Conservation (phyloP, 2,113 vertebrate genomes). For the Oreotrochilus melanogaster region DNA sequence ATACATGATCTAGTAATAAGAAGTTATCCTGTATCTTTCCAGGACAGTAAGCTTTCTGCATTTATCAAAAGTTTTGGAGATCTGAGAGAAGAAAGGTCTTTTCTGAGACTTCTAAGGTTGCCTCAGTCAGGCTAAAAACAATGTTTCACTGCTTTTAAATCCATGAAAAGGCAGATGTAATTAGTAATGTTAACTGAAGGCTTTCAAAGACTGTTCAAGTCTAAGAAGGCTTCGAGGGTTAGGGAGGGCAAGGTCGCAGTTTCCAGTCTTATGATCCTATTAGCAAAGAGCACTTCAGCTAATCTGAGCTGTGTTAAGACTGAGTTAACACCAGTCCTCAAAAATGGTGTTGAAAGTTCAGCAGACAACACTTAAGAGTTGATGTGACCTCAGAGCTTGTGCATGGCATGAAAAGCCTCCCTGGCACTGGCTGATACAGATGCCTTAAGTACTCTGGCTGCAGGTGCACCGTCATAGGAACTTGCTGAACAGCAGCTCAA, state of each 20-base stretch:
- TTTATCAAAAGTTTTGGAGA: neutral
- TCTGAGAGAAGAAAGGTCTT: neutral
- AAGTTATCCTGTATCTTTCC: neutral
- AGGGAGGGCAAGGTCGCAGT: neutral
- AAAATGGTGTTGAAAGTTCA: neutral
- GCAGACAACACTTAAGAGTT: neutral
- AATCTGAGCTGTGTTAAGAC: neutral
- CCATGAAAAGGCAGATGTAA: neutral
- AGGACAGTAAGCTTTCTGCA: neutral
- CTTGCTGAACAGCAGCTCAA: neutral
- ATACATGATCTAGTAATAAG: neutral
- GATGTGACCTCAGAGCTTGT: neutral
- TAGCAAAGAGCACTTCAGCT: conserved; percentile 6
- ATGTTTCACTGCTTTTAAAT: neutral
- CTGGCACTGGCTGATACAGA: neutral
- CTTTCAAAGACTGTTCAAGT: neutral
- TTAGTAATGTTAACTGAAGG: conserved; percentile 10
- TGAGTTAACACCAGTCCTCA: neutral
- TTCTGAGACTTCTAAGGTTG: neutral
- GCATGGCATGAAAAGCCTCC: neutral
- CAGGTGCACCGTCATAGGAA: neutral
- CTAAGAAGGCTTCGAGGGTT: neutral
- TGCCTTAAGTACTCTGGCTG: neutral
- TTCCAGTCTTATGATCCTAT: conserved; percentile 15
- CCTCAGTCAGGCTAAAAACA: neutral